Evolutionary conservation across 1,140 invertebrate species (phyloP).

Genomic region (Lordiphosa clarofinis): DNA sequence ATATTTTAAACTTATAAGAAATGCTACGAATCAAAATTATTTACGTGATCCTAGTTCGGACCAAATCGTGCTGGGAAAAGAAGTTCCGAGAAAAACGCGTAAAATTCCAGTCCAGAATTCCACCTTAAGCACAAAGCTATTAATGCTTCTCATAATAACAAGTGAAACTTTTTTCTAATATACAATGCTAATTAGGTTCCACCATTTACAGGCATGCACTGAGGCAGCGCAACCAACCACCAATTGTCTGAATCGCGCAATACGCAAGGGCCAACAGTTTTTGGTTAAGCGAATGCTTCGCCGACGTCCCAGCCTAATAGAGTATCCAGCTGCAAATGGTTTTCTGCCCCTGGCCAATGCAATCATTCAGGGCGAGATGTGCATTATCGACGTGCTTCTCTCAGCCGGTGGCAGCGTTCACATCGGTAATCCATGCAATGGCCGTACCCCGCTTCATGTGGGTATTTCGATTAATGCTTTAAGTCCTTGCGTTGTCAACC

Average conservation of each 20-base stretch:
- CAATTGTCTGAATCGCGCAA: conserved; percentile 62
- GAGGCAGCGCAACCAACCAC: conserved; percentile 55
- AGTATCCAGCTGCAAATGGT: conserved; percentile 66
- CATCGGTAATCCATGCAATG: conserved; percentile 52
- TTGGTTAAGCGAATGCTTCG: conserved; percentile 74
- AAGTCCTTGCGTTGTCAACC: neutral
- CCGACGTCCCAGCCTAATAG: conserved; percentile 61
- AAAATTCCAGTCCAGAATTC: no score
- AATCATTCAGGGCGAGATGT: conserved; percentile 65
- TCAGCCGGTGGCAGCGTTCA: conserved; percentile 70
- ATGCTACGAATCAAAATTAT: no score
- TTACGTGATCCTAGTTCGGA: no score
- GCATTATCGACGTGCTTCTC: conserved; percentile 67
- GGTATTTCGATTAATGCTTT: neutral
- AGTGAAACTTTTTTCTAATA: no score
- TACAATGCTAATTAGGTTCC: no score
- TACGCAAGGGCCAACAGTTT: conserved; percentile 73
- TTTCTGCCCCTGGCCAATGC: conserved; percentile 72
- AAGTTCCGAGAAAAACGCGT: no score
- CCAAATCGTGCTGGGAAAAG: no score
- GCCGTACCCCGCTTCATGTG: conserved; percentile 67
- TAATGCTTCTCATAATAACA: no score
- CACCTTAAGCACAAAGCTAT: no score
- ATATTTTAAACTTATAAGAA: no score
- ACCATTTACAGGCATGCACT: conserved; percentile 39